Evolutionary conservation across 2,113 vertebrate species (phyloP), one percentile per base, ranked within the genome.

Genomic region (Cyphomyrus discorhynchus): DNA sequence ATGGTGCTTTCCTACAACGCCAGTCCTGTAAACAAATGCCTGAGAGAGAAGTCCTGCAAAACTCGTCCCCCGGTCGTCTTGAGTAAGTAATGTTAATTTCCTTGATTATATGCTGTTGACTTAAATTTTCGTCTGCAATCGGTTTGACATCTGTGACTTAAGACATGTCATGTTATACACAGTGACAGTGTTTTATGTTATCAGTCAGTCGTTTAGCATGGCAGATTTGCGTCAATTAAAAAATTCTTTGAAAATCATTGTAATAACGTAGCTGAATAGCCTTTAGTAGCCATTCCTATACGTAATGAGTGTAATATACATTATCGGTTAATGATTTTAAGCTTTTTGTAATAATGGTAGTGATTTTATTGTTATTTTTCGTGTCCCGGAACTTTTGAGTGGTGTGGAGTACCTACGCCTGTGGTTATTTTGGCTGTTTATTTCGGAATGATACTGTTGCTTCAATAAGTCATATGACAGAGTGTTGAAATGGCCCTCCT

Each of bases 31-130:
- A 91, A 91, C 15, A 91, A 91, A 94, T 95, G 94, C 62, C 10
- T 88, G 53, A 80, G 0, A 89, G 87, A 27, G 88, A 89, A 91
- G 49, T n/a, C 87, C 0, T 93, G 94, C 90, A 35, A 92, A 15
- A 45, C 90, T 47, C 85, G 49, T 93, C 95, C 95, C 2, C 96
- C 96, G 1, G 96, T 96, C 27, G 94, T 96, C n/a, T 93, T 96
- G 58, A 93, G 96, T 96, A 92, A 95, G 96, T 95, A n/a, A 45
- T 45, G 15, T 4, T 24, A 1, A 5, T 42, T 11, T 58, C 15
- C 27, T 27, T 24, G 83, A 24, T 47, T 39, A n/a, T 85, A 19
- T 46, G 82, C 1, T 11, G 5, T 9, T 84, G 42, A 10, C 21
- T 19, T 2, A 11, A 84, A 24, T 24, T 47, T 47, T n/a, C 31